phyloP scores from a whole-genome alignment of 2,797 vertebrate species.

The Enoplosus armatus region DNA sequence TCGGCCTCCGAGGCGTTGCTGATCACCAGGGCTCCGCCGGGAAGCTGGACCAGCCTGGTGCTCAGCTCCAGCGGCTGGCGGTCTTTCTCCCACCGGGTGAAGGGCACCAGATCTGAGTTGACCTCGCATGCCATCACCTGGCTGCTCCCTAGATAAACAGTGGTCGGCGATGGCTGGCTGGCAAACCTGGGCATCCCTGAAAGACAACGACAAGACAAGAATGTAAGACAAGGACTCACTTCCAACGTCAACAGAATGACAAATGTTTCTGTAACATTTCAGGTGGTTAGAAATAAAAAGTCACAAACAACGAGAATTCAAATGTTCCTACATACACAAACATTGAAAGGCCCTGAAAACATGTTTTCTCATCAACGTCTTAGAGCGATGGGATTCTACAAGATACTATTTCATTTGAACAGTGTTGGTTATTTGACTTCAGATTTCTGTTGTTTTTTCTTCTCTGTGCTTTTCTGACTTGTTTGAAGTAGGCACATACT shows the following conservation, averaged over 20 bases:
- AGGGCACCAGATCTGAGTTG: conserved; percentile 88
- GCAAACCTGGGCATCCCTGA: conserved; percentile 91
- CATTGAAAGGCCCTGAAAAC: background rate
- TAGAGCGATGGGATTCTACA: background rate
- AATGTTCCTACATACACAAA: background rate
- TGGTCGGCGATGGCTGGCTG: conserved; percentile 88
- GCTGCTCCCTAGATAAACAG: conserved; percentile 84
- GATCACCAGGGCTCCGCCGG: conserved; percentile 90
- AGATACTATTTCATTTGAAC: background rate
- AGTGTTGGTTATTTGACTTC: background rate
- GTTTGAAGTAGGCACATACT: background rate
- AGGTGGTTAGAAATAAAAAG: background rate
- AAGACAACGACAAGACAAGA: conserved; percentile 2
- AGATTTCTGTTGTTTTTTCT: background rate
- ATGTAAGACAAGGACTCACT: conserved; percentile 1
- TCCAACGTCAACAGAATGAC: background rate
- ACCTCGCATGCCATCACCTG: conserved; percentile 92
- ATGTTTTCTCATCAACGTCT: background rate
- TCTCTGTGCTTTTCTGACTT: background rate
- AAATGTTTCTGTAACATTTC: background rate
- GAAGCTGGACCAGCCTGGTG: conserved; percentile 84
- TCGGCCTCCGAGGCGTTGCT: conserved; percentile 89
- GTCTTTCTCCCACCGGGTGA: conserved; percentile 93
- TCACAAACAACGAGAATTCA: background rate
- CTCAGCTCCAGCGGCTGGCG: conserved; percentile 83